A percentile compares a stretch with the other conserved stretches of the same genome.
Conservation (phyloP, 2,888 invertebrate species). For the Zeuzera pyrina region DNA sequence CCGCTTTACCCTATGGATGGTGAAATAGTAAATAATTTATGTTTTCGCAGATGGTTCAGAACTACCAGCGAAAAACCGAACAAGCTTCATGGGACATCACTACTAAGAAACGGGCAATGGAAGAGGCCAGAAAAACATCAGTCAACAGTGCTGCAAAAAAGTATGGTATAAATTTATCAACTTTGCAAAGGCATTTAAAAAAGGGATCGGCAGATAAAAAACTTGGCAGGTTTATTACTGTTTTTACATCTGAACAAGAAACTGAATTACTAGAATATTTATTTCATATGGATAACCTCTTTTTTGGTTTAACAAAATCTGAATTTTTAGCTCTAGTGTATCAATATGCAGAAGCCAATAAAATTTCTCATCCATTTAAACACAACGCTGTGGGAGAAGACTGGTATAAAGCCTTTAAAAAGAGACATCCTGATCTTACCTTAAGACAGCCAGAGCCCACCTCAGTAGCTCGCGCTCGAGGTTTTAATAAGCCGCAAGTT, state of each 20-base stretch:
- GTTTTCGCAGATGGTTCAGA: neutral
- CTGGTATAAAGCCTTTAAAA: neutral
- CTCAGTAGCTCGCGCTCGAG: constrained; percentile 12
- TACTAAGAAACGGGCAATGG: neutral
- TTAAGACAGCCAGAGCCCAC: constrained; percentile 15
- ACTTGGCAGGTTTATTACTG: neutral
- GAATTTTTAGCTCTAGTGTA: constrained; percentile 10
- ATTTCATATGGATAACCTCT: constrained; percentile 12
- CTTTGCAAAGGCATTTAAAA: neutral
- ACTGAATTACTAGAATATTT: constrained; percentile 11
- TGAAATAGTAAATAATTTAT: neutral
- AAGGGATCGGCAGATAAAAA: too few relatives aligned
- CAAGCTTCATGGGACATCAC: neutral
- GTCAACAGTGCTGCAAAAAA: neutral
- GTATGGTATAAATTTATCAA: neutral
- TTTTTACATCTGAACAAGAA: constrained; percentile 4
- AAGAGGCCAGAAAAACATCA: neutral
- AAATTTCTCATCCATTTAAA: constrained; percentile 4
- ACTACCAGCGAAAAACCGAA: neutral
- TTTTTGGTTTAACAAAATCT: constrained; percentile 10
- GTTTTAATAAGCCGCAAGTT: constrained; percentile 12
- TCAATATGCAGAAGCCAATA: constrained; percentile 6
- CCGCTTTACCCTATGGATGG: neutral
- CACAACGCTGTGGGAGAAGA: neutral
- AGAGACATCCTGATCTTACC: too few relatives aligned